Percentiles rank a stretch among this genome's conserved stretches.
These are phyloP conservation scores for Ophioderma brevispina DNA, from an alignment of 35 echinoderm and acorn worm species.

Conservation along the genomic window DNA sequence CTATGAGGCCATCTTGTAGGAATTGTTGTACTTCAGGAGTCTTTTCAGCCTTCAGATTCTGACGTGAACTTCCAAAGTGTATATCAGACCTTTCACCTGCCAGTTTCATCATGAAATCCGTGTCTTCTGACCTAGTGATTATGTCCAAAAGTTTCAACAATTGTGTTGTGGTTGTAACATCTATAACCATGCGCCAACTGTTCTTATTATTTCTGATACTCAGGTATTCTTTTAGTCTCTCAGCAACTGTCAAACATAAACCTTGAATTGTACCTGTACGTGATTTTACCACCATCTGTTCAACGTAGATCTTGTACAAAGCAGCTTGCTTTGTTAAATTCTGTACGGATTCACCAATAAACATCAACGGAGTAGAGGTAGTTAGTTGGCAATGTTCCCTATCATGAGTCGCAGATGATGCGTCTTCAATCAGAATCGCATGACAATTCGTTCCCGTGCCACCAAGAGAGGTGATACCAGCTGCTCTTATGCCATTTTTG, in stretches of 20 bases:
- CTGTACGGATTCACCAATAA: background rate
- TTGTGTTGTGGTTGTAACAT: background rate
- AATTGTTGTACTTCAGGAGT: background rate
- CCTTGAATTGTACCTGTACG: background rate
- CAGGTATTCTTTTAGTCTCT: background rate
- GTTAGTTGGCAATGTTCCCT: background rate
- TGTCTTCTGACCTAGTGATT: background rate
- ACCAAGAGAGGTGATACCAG: background rate
- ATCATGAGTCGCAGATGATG: background rate
- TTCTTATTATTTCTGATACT: background rate
- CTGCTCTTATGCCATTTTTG: background rate
- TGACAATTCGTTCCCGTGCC: background rate
- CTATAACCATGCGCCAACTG: constrained; percentile 4
- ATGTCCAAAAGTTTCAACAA: background rate
- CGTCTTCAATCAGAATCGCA: background rate
- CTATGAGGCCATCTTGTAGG: background rate
- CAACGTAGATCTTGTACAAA: background rate
- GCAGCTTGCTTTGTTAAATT: constrained; percentile 1
- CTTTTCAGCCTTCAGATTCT: background rate
- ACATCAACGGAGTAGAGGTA: background rate
- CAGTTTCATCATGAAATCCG: background rate
- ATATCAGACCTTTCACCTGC: background rate
- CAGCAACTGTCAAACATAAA: background rate
- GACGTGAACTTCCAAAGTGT: background rate
- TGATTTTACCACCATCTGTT: background rate